These are phyloP conservation scores for Acanthopagrus latus DNA, from an alignment of 2,797 vertebrate species.

Conservation along the genomic window DNA sequence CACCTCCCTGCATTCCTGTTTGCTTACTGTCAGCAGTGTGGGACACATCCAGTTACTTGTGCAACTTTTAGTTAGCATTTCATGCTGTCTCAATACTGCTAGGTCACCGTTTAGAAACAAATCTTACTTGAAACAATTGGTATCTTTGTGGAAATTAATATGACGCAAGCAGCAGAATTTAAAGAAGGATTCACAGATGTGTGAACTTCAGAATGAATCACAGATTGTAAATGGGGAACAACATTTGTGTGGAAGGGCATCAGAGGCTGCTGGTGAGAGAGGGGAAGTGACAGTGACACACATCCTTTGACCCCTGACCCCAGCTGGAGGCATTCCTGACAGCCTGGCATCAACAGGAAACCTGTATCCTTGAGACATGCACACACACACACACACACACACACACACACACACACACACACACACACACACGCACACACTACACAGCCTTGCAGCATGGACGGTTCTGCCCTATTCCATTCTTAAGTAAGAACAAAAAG, in stretches of 20 bases:
- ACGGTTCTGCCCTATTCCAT: neutral
- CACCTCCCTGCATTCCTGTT: constrained; percentile 25
- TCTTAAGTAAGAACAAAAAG: constrained; percentile 49
- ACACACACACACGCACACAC: constrained; percentile 17
- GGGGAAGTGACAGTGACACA: constrained; percentile 77
- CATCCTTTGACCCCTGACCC: constrained; percentile 85
- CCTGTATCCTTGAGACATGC: constrained; percentile 62
- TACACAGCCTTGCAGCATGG: constrained; percentile 3
- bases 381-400: constrained; percentile 13
- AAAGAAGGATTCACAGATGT: neutral
- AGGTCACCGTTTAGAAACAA: neutral
- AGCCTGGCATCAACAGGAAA: constrained; percentile 88
- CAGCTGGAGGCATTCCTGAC: constrained; percentile 72
- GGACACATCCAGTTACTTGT: constrained; percentile 4
- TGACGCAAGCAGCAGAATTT: constrained; percentile 2
- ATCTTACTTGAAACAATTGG: neutral
- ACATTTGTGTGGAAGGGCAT: constrained; percentile 45
- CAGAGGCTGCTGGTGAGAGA: constrained; percentile 39
- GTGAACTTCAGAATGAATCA: neutral
- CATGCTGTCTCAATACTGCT: neutral
- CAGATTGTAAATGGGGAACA: neutral
- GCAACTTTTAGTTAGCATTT: neutral
- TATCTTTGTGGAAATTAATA: neutral
- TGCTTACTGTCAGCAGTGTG: constrained; percentile 8
- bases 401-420: constrained; percentile 17